These are phyloP conservation scores for Loxodonta africana DNA, from an alignment of 2,113 vertebrate genomes.

Conservation along the genomic window DNA sequence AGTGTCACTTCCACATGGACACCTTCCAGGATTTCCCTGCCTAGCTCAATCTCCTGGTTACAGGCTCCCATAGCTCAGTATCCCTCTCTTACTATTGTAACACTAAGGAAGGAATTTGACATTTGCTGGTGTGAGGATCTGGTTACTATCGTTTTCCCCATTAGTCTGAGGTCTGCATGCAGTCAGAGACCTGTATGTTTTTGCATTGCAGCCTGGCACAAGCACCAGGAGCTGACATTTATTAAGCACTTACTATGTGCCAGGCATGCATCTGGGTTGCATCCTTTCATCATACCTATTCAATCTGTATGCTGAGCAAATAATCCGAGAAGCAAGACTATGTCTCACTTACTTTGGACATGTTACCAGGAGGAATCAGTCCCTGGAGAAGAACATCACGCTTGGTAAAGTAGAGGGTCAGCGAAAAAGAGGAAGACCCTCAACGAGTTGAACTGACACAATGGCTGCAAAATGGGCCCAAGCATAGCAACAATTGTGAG, in stretches of 20 bases:
- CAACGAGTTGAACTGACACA: too few species aligned
- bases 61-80: not conserved
- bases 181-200: not conserved
- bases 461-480: too few species aligned
- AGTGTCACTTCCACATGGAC: not conserved
- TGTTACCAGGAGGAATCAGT: too few species aligned
- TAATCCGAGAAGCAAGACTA: too few species aligned
- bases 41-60: fast-evolving
- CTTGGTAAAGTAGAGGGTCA: too few species aligned
- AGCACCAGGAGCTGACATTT: too few species aligned
- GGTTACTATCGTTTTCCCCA: not conserved
- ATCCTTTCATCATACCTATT: too few species aligned
- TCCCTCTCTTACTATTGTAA: not conserved
- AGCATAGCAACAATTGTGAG: too few species aligned
- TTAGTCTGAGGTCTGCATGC: not conserved
- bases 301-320: too few species aligned
- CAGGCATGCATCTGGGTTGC: not conserved
- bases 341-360: too few species aligned
- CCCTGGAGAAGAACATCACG: too few species aligned
- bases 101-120: not conserved
- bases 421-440: too few species aligned
- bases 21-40: not conserved
- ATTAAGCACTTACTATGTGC: fast-evolving
- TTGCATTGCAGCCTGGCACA: not conserved
- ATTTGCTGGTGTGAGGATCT: not conserved